phyloP scores from a whole-genome alignment of 2,888 invertebrate genomes.

The Lochmaea capreae region DNA sequence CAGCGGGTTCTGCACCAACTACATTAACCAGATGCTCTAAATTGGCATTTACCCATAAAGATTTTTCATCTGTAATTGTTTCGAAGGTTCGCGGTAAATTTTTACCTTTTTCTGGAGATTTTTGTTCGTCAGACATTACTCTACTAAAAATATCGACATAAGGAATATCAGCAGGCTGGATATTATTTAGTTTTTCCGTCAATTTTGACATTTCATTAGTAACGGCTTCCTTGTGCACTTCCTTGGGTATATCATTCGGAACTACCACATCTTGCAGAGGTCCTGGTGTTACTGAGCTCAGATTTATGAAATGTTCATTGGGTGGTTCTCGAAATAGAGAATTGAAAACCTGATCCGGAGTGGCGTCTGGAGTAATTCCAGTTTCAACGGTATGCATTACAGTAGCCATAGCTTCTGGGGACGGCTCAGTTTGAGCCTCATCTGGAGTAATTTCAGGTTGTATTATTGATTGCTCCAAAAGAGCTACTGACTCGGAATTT shows the following conservation, averaged over 20 bases:
- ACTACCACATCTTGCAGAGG: constrained; percentile 61
- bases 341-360: constrained; percentile 59
- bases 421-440: constrained; percentile 56
- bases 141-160: constrained; percentile 49
- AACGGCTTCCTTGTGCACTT: constrained; percentile 53
- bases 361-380: constrained; percentile 56
- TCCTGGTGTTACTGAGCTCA: constrained; percentile 59
- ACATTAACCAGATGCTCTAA: constrained; percentile 53
- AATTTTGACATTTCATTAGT: constrained; percentile 53
- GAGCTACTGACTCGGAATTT: constrained; percentile 55
- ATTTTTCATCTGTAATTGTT: constrained; percentile 52
- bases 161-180: constrained; percentile 51
- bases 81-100: constrained; percentile 45
- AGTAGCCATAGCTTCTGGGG: constrained; percentile 60
- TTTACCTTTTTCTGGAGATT: constrained; percentile 45
- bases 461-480: constrained; percentile 57
- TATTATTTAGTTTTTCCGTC: constrained; percentile 46
- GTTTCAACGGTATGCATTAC: constrained; percentile 62
- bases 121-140: constrained; percentile 47
- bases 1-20: constrained; percentile 54
- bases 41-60: constrained; percentile 56
- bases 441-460: constrained; percentile 56
- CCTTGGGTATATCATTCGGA: constrained; percentile 51
- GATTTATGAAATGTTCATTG: constrained; percentile 46
- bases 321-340: constrained; percentile 55